Conservation (phyloP, 2,113 vertebrate genomes). For the Mobula birostris region DNA sequence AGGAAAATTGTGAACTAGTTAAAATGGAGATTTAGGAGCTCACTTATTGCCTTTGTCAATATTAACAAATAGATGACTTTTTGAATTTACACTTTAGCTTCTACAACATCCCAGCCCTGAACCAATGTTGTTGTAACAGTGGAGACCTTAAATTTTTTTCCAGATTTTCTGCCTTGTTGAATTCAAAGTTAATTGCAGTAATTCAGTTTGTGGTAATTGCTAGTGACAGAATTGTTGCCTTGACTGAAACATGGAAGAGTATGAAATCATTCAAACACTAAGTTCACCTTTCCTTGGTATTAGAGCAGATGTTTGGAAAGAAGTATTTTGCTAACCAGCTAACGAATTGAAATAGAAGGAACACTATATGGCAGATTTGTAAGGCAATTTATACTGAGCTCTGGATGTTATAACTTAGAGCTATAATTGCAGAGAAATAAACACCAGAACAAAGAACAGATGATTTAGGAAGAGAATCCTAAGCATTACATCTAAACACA, state of each 20-base stretch:
- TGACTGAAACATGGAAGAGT: not conserved
- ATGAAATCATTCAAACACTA: conserved; percentile 20
- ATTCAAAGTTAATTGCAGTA: not conserved
- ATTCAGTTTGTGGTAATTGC: conserved; percentile 14
- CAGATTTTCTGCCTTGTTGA: conserved; percentile 28
- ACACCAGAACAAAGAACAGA: not conserved
- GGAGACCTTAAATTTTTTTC: not conserved
- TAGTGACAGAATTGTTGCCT: not conserved
- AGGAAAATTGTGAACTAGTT: not conserved
- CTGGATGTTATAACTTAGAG: no score
- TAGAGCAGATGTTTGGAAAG: not conserved
- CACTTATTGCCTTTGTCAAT: not conserved
- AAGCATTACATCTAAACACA: not conserved
- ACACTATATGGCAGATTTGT: no score
- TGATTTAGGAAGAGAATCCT: not conserved
- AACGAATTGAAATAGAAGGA: not conserved
- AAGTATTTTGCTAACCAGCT: not conserved
- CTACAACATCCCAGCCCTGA: not conserved
- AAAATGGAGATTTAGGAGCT: not conserved
- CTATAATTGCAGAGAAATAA: not conserved
- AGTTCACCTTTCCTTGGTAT: not conserved
- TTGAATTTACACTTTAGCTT: not conserved
- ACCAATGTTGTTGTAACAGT: conserved; percentile 2
- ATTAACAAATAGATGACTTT: not conserved
- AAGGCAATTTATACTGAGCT: not conserved